Percentiles rank a stretch among this genome's conserved stretches.
phyloP scores from a whole-genome alignment of 2,113 vertebrate genomes.

The Phrynosoma platyrhinos region DNA sequence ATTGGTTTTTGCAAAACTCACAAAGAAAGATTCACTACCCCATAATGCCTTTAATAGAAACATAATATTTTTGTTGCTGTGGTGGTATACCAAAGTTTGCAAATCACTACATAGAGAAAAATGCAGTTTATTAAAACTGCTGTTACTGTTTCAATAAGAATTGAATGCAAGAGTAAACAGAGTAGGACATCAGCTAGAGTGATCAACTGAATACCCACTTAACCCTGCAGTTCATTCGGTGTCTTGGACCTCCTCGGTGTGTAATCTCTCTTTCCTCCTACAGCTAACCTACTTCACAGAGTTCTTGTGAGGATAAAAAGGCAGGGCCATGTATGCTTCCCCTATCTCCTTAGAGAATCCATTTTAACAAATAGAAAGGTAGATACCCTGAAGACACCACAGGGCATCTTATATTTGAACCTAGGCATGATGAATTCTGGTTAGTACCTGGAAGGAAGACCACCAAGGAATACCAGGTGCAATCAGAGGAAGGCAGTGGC shows the following conservation, averaged over 20 bases:
- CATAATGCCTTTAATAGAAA: neutral
- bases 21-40: neutral
- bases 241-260: neutral
- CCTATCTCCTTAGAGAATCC: neutral
- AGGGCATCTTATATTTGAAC: no score
- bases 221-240: neutral
- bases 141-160: neutral
- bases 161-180: neutral
- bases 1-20: neutral
- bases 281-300: neutral
- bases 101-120: neutral
- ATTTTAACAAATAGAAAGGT: neutral
- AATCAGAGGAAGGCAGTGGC: no score
- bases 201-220: no score
- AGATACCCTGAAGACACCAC: neutral
- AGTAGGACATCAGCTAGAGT: neutral
- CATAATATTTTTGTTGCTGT: no score
- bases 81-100: no score
- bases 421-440: no score
- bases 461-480: no score
- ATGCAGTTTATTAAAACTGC: constrained; percentile 25
- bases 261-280: neutral
- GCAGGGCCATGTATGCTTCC: neutral
- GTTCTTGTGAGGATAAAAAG: constrained; percentile 1
- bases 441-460: no score